A percentile compares a stretch with the other conserved stretches of the same genome.
phyloP scores from a whole-genome alignment of 1,140 invertebrate genomes.

The Drosophila kurseongensis region DNA sequence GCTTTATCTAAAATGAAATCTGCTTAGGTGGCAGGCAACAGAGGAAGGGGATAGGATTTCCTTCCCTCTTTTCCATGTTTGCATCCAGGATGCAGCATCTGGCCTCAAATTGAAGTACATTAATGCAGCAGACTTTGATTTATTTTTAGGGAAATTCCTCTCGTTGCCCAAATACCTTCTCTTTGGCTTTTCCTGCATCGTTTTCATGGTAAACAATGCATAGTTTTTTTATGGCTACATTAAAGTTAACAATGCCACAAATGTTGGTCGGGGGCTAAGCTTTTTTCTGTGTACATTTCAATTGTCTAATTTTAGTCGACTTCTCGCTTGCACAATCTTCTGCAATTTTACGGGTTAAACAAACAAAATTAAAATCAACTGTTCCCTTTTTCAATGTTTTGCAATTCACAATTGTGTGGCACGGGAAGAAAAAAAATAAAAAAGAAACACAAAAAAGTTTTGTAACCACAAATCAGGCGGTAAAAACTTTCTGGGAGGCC shows the following conservation, averaged over 20 bases:
- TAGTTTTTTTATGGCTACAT: conserved; percentile 59
- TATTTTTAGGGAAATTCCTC: conserved; percentile 46
- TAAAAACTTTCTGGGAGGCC: conserved; percentile 60
- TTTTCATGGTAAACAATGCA: conserved; percentile 67
- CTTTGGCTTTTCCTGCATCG: conserved; percentile 15
- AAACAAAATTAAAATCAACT: conserved; percentile 26
- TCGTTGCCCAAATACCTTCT: conserved; percentile 16
- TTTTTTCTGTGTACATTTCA: conserved; percentile 54
- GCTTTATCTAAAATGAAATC: conserved; percentile 79
- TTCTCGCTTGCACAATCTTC: conserved; percentile 51
- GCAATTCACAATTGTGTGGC: conserved; percentile 50
- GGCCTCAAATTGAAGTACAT: conserved; percentile 67
- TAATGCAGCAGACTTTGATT: conserved; percentile 55
- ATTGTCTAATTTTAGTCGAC: conserved; percentile 69
- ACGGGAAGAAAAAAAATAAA: not conserved
- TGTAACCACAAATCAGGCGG: conserved; percentile 80
- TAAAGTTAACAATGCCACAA: conserved; percentile 61
- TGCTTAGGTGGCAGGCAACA: conserved; percentile 63
- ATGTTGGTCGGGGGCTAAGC: conserved; percentile 42
- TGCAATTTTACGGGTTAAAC: conserved; percentile 23
- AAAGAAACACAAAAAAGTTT: conserved; percentile 53
- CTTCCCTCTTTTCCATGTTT: not conserved
- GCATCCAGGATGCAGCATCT: conserved; percentile 38
- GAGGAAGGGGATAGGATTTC: not conserved
- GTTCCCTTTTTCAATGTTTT: conserved; percentile 32